Conservation (phyloP, 2,113 vertebrate genomes). For the Stigmatopora argus region DNA sequence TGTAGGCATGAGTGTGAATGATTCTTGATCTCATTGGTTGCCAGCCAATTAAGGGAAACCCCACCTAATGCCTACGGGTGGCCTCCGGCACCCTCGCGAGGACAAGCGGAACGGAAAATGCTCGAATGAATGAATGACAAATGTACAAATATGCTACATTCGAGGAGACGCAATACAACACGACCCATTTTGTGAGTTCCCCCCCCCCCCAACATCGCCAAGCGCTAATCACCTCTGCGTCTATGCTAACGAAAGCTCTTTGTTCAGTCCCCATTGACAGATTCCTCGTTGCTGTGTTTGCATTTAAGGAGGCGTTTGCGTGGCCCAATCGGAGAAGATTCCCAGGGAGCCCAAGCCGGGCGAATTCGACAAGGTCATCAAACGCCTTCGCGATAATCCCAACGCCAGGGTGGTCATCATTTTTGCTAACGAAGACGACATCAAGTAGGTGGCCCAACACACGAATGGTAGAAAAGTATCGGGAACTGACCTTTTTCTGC, state of each 20-base stretch:
- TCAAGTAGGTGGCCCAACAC: constrained; percentile 72
- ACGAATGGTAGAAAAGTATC: constrained; percentile 27
- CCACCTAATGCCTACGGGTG: no score
- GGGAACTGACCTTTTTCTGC: constrained; percentile 39
- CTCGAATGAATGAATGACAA: no score
- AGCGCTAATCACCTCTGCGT: not conserved
- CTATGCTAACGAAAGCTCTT: not conserved
- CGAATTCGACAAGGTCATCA: constrained; percentile 96
- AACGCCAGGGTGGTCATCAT: constrained; percentile 93
- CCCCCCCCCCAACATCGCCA: no score
- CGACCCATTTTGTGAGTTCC: no score
- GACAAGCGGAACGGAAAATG: no score
- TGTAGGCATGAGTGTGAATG: no score
- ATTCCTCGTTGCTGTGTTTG: constrained; percentile 17
- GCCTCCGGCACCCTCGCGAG: no score
- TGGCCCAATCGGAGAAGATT: constrained; percentile 96
- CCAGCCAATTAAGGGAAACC: no score
- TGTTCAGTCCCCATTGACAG: not conserved
- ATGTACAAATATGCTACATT: no score
- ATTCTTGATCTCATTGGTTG: no score
- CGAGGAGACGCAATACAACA: no score
- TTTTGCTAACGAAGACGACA: constrained; percentile 97
- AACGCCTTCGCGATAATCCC: constrained; percentile 86
- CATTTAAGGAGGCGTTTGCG: constrained; percentile 85
- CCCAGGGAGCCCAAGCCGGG: constrained; percentile 88